phyloP scores from a whole-genome alignment of 2,113 vertebrate species.

The Indicator indicator region DNA sequence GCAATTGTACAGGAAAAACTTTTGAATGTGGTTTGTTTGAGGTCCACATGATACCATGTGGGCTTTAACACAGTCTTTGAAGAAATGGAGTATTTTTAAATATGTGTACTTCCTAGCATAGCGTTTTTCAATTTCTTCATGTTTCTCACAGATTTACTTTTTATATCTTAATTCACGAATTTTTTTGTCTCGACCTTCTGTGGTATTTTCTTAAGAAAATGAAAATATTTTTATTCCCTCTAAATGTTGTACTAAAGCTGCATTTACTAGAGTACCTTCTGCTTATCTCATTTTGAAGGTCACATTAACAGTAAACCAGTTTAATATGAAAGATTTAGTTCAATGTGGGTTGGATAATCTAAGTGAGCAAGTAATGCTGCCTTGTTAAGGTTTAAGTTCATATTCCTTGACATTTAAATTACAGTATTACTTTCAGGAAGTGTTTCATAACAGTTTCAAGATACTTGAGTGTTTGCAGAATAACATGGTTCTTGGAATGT shows the following conservation, averaged over 20 bases:
- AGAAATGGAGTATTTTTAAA: neutral
- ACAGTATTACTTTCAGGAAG: conserved; percentile 24
- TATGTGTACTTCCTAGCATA: neutral
- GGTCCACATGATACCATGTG: neutral
- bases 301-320: neutral
- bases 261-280: conserved; percentile 25
- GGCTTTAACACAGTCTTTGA: neutral
- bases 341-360: neutral
- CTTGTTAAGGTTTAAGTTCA: conserved; percentile 35
- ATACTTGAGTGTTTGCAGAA: conserved; percentile 34
- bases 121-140: neutral
- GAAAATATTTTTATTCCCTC: neutral
- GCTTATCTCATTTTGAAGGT: neutral
- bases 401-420: conserved; percentile 25
- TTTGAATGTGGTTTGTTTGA: neutral
- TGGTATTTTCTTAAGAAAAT: neutral
- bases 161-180: neutral
- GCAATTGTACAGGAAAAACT: neutral
- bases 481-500: conserved; percentile 16
- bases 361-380: conserved; percentile 35
- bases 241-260: conserved; percentile 7
- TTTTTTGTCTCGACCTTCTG: neutral
- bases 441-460: conserved; percentile 32
- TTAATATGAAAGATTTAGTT: conserved; percentile 10
- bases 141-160: neutral